These are phyloP conservation scores for Agraylea sexmaculata DNA, from an alignment of 1,140 invertebrate species.

Conservation along the genomic window DNA sequence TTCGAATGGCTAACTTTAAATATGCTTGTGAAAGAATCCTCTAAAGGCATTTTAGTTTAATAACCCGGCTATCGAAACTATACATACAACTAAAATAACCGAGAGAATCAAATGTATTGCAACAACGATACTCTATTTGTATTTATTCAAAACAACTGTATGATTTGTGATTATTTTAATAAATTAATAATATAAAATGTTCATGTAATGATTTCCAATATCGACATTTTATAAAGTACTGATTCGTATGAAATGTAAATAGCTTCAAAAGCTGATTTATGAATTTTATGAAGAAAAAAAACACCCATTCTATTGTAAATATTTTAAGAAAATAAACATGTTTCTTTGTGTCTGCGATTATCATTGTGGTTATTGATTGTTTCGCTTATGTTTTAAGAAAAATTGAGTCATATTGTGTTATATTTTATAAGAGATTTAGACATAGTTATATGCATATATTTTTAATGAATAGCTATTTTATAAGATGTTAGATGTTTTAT, in stretches of 20 bases:
- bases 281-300: conserved; percentile 2
- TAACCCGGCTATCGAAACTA: background rate
- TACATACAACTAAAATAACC: background rate
- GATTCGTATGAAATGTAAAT: no score
- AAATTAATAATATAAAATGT: background rate
- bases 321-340: background rate
- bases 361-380: background rate
- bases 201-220: no score
- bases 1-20: conserved; percentile 18
- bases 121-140: background rate
- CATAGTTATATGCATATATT: background rate
- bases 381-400: background rate
- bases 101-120: background rate
- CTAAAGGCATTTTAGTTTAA: background rate
- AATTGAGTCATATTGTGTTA: background rate
- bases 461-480: background rate
- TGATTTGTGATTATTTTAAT: background rate
- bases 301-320: background rate
- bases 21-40: conserved; percentile 26
- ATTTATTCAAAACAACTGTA: background rate
- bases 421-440: conserved; percentile 1
- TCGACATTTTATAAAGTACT: no score
- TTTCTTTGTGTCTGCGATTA: background rate
- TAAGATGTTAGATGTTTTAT: conserved; percentile 14
- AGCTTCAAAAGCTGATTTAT: background rate